Conservation (phyloP, 2,113 vertebrate species). For the Pica pica region DNA sequence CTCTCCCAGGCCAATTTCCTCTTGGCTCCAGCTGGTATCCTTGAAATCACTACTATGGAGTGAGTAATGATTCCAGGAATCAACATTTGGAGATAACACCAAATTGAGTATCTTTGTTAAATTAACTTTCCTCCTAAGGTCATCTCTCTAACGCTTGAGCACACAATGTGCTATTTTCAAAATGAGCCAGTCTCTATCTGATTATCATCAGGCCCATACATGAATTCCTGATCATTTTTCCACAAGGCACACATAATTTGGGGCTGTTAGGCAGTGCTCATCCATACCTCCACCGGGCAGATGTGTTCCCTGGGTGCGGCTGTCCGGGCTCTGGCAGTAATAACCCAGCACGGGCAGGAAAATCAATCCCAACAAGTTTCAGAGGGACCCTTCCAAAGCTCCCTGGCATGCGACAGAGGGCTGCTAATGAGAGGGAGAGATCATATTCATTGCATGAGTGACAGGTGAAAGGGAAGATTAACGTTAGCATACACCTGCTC, state of each 20-base stretch:
- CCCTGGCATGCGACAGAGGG: constrained; percentile 65
- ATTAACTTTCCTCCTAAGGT: constrained; percentile 45
- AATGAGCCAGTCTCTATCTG: neutral
- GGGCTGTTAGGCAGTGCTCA: constrained; percentile 3
- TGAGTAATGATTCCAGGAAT: constrained; percentile 62
- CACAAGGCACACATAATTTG: constrained; percentile 4
- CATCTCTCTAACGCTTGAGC: neutral
- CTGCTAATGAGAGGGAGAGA: constrained; percentile 70
- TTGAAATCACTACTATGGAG: constrained; percentile 31
- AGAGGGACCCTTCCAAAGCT: constrained; percentile 70
- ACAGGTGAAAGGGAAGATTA: constrained; percentile 75
- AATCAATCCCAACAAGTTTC: constrained; percentile 78
- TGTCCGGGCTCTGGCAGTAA: constrained; percentile 64
- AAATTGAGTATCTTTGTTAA: constrained; percentile 6
- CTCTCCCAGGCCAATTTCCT: constrained; percentile 41
- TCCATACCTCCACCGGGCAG: neutral
- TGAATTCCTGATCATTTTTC: neutral
- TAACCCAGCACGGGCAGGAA: constrained; percentile 70
- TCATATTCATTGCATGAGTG: constrained; percentile 68
- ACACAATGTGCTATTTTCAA: neutral
- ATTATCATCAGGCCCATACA: neutral
- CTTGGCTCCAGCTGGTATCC: constrained; percentile 26
- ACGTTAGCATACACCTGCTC: constrained; percentile 73
- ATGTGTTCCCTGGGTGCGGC: constrained; percentile 48
- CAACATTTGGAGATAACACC: constrained; percentile 44